phyloP scores from a whole-genome alignment of 2,113 vertebrate species.

The Naja naja region DNA sequence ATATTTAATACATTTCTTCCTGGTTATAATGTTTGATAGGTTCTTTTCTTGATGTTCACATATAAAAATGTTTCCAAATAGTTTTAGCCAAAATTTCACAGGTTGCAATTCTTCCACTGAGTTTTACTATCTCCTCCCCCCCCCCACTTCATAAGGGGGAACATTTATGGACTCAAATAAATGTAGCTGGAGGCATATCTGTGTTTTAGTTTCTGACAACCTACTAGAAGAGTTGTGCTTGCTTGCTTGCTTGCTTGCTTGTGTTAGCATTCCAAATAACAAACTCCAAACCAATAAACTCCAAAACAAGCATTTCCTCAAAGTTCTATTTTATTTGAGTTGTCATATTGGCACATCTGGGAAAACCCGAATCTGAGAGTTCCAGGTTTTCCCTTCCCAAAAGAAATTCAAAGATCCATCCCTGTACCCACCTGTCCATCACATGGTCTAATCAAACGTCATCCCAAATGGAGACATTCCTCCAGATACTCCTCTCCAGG shows the following conservation, averaged over 20 bases:
- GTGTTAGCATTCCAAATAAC: too few relatives aligned
- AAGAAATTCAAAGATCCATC: too few relatives aligned
- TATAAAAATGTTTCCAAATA: not conserved
- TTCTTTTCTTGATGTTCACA: not conserved
- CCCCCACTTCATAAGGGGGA: not conserved
- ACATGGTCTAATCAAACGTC: too few relatives aligned
- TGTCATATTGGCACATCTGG: too few relatives aligned
- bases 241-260: not conserved
- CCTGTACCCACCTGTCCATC: too few relatives aligned
- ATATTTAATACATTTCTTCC: not conserved
- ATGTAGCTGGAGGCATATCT: not conserved
- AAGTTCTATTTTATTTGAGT: too few relatives aligned
- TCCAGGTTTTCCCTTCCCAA: too few relatives aligned
- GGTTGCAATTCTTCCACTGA: not conserved
- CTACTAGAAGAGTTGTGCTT: not conserved
- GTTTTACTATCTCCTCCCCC: not conserved
- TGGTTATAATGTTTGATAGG: not conserved
- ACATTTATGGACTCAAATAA: not conserved
- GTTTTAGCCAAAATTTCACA: not conserved
- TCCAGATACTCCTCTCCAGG: too few relatives aligned
- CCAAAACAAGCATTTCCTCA: too few relatives aligned
- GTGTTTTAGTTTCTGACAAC: not conserved
- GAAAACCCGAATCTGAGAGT: too few relatives aligned
- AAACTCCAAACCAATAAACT: too few relatives aligned
- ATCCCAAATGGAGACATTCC: too few relatives aligned